Conservation (phyloP, 30 jellyfish, hydroid and myxozoan genomes). For the Aurelia aurita complex sp. Pacific region DNA sequence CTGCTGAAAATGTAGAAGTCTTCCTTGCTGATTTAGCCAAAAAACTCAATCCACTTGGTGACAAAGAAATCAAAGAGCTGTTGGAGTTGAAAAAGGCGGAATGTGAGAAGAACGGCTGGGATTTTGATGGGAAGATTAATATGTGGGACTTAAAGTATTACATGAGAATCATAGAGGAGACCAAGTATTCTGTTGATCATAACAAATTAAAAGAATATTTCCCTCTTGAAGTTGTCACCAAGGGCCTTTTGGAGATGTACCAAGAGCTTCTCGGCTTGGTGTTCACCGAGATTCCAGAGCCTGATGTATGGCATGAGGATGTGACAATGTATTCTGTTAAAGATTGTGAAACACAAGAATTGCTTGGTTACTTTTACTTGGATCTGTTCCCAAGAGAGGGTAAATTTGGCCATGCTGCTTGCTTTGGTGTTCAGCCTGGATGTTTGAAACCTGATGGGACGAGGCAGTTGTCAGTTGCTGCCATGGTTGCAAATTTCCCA, state of each 20-base stretch:
- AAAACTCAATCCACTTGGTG: constrained; percentile 73
- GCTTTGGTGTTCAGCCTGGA: constrained; percentile 96
- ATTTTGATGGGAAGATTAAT: constrained; percentile 75
- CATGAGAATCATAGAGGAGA: constrained; percentile 83
- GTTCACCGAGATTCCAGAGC: constrained; percentile 67
- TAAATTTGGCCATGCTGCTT: constrained; percentile 96
- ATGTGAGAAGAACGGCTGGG: constrained; percentile 68
- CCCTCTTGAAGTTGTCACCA: constrained; percentile 79
- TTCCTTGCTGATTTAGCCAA: constrained; percentile 73
- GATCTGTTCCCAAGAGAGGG: constrained; percentile 96
- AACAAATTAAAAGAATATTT: constrained; percentile 85
- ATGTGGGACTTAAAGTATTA: constrained; percentile 89
- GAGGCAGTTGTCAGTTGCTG: constrained; percentile 89
- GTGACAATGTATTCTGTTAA: constrained; percentile 86
- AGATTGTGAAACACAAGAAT: constrained; percentile 58
- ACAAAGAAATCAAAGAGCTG: constrained; percentile 68
- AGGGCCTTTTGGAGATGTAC: constrained; percentile 71
- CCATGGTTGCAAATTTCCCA: constrained; percentile 96
- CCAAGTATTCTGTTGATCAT: constrained; percentile 83
- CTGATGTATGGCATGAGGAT: constrained; percentile 87
- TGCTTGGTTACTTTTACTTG: constrained; percentile 90
- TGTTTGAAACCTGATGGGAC: constrained; percentile 76
- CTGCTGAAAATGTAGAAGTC: constrained; percentile 78
- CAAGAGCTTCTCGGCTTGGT: constrained; percentile 72
- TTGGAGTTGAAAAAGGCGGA: constrained; percentile 74